Evolutionary conservation across 1,140 invertebrate genomes (phyloP).

Genomic region (Zeugodacus cucurbitae): DNA sequence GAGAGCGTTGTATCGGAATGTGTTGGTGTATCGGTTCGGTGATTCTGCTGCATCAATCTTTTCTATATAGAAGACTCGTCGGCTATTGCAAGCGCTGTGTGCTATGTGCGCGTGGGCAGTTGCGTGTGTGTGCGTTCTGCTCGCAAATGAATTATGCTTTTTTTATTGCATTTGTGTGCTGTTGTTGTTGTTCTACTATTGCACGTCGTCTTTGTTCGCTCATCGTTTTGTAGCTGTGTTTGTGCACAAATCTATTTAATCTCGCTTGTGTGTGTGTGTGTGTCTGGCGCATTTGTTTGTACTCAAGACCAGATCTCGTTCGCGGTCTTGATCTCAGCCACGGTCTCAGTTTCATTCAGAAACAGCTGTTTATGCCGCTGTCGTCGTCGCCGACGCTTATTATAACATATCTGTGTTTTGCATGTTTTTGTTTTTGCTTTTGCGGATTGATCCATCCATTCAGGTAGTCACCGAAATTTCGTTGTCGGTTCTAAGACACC

Average conservation of each 20-base stretch:
- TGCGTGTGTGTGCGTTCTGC: background rate
- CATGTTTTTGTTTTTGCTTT: background rate
- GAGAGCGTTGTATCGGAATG: slow-evolving; percentile 26
- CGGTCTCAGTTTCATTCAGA: slow-evolving; percentile 34
- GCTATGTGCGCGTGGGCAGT: background rate
- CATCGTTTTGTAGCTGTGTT: background rate
- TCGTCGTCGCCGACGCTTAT: background rate
- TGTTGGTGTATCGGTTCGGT: background rate
- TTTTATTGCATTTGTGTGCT: background rate
- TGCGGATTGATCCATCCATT: background rate
- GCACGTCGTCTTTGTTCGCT: background rate
- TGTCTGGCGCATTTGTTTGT: background rate
- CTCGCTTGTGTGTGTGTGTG: background rate
- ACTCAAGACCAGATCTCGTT: background rate
- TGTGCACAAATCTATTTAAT: background rate
- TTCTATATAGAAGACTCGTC: background rate
- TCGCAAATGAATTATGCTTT: background rate
- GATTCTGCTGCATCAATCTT: background rate
- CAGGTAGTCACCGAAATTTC: background rate
- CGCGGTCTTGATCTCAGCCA: slow-evolving; percentile 21
- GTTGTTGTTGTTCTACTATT: background rate
- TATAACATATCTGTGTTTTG: background rate
- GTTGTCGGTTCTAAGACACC: background rate
- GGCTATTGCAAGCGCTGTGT: background rate
- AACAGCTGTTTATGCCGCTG: slow-evolving; percentile 7